phyloP scores from a whole-genome alignment of 2,113 vertebrate genomes.

The Sciurus niger region DNA sequence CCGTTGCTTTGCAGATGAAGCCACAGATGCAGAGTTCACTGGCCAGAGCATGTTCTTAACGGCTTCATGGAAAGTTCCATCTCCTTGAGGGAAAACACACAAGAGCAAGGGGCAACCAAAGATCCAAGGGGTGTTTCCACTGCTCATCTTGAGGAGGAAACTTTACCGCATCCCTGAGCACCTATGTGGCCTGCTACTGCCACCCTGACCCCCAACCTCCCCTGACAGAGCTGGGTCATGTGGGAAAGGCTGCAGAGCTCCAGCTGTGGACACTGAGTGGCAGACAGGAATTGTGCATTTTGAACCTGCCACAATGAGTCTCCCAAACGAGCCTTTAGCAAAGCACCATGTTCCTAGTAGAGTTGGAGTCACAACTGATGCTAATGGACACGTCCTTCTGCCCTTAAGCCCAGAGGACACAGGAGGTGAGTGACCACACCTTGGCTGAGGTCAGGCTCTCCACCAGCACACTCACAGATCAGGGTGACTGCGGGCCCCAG shows the following conservation, averaged over 20 bases:
- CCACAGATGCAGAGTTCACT: background rate
- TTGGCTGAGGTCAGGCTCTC: background rate
- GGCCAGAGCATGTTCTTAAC: background rate
- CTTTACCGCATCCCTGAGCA: background rate
- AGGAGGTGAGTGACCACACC: background rate
- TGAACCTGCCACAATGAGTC: too few relatives aligned
- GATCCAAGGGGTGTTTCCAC: too few relatives aligned
- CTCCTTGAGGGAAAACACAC: too few relatives aligned
- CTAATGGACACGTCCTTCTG: background rate
- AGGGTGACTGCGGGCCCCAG: too few relatives aligned
- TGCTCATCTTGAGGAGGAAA: too few relatives aligned
- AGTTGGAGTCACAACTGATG: background rate
- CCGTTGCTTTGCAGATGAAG: background rate
- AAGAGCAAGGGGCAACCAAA: too few relatives aligned
- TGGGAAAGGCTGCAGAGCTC: background rate
- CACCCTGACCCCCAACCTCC: background rate
- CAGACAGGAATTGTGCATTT: too few relatives aligned
- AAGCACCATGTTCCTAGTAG: too few relatives aligned
- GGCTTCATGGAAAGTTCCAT: background rate
- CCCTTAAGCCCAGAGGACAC: background rate
- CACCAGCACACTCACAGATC: background rate
- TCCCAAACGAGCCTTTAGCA: too few relatives aligned
- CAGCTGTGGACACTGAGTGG: too few relatives aligned
- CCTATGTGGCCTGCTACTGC: background rate
- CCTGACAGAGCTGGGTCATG: too few relatives aligned